Percentiles rank a stretch among this genome's conserved stretches.
These are phyloP conservation scores for Pseudomyrmex dendroicus DNA, from an alignment of 1,140 invertebrate species.

Conservation along the genomic window DNA sequence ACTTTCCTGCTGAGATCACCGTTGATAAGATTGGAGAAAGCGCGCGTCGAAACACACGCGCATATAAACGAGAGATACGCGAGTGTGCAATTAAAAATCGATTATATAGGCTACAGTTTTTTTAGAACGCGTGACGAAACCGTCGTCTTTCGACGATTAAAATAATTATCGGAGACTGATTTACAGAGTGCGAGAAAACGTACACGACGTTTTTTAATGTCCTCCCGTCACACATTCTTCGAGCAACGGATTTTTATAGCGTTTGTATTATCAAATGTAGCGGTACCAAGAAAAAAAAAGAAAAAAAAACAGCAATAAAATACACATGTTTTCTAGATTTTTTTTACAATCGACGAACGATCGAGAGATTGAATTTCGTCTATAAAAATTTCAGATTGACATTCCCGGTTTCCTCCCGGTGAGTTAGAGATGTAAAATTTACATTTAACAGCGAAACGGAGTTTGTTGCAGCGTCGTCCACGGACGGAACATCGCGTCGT, in stretches of 20 bases:
- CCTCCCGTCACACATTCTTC: no score
- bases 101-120: constrained; percentile 39
- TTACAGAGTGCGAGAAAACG: constrained; percentile 39
- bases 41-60: constrained; percentile 53
- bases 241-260: not conserved
- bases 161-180: constrained; percentile 23
- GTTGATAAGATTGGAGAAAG: constrained; percentile 71
- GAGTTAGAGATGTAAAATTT: not conserved
- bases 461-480: not conserved
- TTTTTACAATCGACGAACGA: no score
- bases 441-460: not conserved
- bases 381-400: no score
- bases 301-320: constrained; percentile 16
- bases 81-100: constrained; percentile 67
- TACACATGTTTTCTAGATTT: not conserved
- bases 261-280: constrained; percentile 1
- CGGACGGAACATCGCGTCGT: no score
- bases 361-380: no score
- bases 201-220: not conserved
- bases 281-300: not conserved
- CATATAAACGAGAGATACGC: constrained; percentile 14
- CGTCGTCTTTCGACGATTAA: not conserved
- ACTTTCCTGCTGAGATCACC: constrained; percentile 69
- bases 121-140: constrained; percentile 59
- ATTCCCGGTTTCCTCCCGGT: not conserved